Evolutionary conservation across 2,113 vertebrate species (phyloP), one percentile per base, ranked within the genome.

Genomic region (Tetrax tetrax): DNA sequence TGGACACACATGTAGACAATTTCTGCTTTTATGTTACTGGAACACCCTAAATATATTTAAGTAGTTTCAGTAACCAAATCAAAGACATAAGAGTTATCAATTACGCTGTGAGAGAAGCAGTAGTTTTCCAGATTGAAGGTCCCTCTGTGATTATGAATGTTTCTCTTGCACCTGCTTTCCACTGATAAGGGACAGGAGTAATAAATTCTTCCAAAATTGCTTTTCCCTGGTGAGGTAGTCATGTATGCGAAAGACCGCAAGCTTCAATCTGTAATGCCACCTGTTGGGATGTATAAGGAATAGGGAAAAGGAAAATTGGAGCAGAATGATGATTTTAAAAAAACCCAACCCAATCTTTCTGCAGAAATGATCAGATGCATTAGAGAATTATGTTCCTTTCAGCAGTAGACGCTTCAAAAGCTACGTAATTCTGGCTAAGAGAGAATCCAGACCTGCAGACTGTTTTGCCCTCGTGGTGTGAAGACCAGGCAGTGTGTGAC

Each of bases 191-290:
- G 31, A 7, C 16, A 53, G 41, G 59, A 89, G 69, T 50, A 93
- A 95, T 92, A 92, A 70, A 96, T 93, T 83, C 64, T 45, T 61
- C 38, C 18, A 47, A 92, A 80, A 59, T 29, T 77, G 74, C 41
- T 81, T 87, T 93, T 83, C 21, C 60, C 35, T 84, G 45, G 38
- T 20, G 69, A 54, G 75, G 51, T 63, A 79, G 27, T 47, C 0
- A 3, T 25, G 74, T 3, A 17, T 41, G 57, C 63, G 88, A 68
- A 61, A 69, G 60, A 31, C 75, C 3, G 4, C 59, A 68, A n/a
- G 65, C n/a, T 87, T 60, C 4, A 1, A 43, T 66, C 70, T 85
- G 27, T 27, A 59, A 57, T 71, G 63, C 64, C 43, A 43, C 64
- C 77, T 89, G 33, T 79, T 90, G 61, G n/a, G 70, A 60, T 31